A percentile compares a stretch with the other conserved stretches of the same genome.
Conservation (phyloP, 2,888 invertebrate genomes). For the Cheilosia vernalis region DNA sequence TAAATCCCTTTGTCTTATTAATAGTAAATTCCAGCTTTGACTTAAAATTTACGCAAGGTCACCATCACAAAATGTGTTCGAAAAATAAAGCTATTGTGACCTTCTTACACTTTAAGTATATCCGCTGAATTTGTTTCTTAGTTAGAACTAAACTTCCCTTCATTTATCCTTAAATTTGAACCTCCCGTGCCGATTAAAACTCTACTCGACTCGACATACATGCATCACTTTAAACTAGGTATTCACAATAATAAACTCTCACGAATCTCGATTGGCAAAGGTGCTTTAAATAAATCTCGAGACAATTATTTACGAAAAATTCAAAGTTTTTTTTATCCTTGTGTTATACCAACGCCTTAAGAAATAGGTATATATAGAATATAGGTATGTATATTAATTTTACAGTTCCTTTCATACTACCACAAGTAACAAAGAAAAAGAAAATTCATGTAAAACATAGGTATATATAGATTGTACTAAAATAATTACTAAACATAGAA, state of each 20-base stretch:
- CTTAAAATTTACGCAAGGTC: too few relatives aligned
- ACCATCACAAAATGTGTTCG: too few relatives aligned
- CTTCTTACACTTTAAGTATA: background rate
- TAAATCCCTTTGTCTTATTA: too few relatives aligned
- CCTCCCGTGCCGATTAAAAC: too few relatives aligned
- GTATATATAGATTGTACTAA: constrained; percentile 8
- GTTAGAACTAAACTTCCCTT: too few relatives aligned
- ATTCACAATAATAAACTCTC: background rate
- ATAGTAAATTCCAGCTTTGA: too few relatives aligned
- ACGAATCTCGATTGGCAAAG: background rate
- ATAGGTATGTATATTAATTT: constrained; percentile 24
- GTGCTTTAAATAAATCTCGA: background rate
- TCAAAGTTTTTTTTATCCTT: background rate
- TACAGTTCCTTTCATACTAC: constrained; percentile 16
- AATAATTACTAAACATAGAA: constrained; percentile 26
- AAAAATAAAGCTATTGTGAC: too few relatives aligned
- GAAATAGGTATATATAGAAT: constrained; percentile 38
- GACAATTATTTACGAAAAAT: background rate
- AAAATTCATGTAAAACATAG: constrained; percentile 8
- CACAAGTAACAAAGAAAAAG: background rate
- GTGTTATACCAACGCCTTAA: constrained; percentile 46
- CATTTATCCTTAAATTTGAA: too few relatives aligned
- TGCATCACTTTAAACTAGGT: too few relatives aligned
- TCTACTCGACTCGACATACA: too few relatives aligned
- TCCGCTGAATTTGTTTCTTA: background rate